Base-by-base conservation (phyloP, 2,113 vertebrate genomes). In the Scomber scombrus region DNA sequence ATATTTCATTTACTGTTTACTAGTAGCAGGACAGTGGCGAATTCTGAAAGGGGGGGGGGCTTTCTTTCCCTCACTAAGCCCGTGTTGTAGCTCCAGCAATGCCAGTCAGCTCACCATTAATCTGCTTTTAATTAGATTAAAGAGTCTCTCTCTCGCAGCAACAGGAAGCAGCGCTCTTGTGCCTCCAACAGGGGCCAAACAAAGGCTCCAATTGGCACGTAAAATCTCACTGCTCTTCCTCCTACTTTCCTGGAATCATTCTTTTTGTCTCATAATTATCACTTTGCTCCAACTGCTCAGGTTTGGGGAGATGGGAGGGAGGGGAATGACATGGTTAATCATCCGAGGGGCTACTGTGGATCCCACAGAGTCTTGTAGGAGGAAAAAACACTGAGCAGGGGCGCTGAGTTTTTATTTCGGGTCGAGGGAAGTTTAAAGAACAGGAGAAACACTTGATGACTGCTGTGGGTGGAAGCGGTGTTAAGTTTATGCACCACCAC, bases 51-150 rank as follows among this genome's bases (percentile, higher is more conserved):
- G 57, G 62, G 58, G 69, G 23, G 23, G 23, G 23, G 23, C 0
- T 45, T 71, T 49, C 73, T 51, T 61, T 47, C 51, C 31, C 70
- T 73, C 23, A 1, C 60, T 80, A 80, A 82, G 64, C 71, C 49
- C 52, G 31, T 69, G 78, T 80, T 82, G 82, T 64, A 71, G 75
- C 72, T 83, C 69, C 46, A 60, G 64, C 19, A 14, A 77, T 65
- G 63, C 57, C 66, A 78, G 75, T 84, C 74, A 50, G 69, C 11
- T 1, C 18, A 12, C 65, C 82, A 87, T 90, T 91, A 89, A 89
- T 93, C 88, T 88, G 84, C 62, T 87, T 89, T 89, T 91, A 92
- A 93, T 91, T 89, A 91, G 83, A 91, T 92, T 88, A 91, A 91
- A 86, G 85, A 52, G 19, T 67, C 78, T 82, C 76, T 73, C 23